Evolutionary conservation across 2,888 invertebrate genomes (phyloP).

Genomic region (Stictocephala bisonia): DNA sequence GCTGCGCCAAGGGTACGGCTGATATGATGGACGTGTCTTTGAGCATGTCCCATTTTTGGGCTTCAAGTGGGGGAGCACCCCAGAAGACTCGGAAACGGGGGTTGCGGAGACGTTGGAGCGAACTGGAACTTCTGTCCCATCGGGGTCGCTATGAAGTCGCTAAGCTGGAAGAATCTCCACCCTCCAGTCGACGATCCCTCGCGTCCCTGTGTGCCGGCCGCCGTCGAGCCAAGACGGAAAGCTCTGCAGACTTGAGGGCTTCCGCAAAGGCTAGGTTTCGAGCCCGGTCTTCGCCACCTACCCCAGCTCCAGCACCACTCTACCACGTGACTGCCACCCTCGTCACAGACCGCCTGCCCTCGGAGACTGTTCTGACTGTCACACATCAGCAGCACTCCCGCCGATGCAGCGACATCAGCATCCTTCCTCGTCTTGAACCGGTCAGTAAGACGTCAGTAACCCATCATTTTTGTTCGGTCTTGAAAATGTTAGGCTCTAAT

Average conservation of each 20-base stretch:
- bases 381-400: background rate
- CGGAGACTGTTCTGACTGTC: conserved; percentile 40
- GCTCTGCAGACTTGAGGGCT: conserved; percentile 30
- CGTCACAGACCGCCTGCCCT: conserved; percentile 3
- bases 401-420: background rate
- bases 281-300: conserved; percentile 26
- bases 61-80: background rate
- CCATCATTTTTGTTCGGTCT: too few species aligned
- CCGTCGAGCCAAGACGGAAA: conserved; percentile 35
- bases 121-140: conserved; percentile 53
- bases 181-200: conserved; percentile 34
- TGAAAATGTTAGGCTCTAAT: too few species aligned
- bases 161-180: conserved; percentile 11
- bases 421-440: conserved; percentile 8
- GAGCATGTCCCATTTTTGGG: conserved; percentile 40
- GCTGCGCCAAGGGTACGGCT: conserved; percentile 51
- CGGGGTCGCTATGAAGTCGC: conserved; percentile 52
- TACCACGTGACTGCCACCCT: conserved; percentile 50
- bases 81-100: conserved; percentile 52
- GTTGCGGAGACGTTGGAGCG: conserved; percentile 60
- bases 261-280: conserved; percentile 34
- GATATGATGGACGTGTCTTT: conserved; percentile 45
- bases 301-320: background rate
- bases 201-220: conserved; percentile 36
- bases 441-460: background rate